These are phyloP conservation scores for Osmerus mordax DNA, from an alignment of 2,113 vertebrate species.

Conservation along the genomic window DNA sequence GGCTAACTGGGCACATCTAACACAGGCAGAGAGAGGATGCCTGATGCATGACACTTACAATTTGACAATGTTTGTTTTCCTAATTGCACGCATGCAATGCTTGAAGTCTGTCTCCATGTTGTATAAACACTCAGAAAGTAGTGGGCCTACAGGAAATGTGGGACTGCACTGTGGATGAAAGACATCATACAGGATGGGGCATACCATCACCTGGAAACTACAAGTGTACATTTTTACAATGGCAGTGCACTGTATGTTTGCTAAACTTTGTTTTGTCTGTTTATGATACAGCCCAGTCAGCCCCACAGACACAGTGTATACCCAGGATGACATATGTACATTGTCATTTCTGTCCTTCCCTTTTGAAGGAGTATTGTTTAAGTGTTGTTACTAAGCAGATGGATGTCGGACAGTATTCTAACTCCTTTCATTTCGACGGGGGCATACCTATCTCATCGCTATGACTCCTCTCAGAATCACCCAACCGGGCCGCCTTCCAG, in stretches of 20 bases:
- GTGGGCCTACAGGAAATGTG: no score
- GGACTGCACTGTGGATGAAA: not conserved
- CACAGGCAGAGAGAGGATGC: no score
- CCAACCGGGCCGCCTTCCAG: constrained; percentile 17
- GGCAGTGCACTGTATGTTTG: not conserved
- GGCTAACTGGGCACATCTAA: not conserved
- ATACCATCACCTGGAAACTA: not conserved
- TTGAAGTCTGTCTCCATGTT: not conserved
- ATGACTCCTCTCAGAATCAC: not conserved
- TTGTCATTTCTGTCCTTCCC: not conserved
- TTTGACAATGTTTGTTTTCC: not conserved
- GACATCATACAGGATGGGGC: not conserved
- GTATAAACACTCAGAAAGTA: not conserved
- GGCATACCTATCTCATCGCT: constrained; percentile 11
- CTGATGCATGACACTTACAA: no score
- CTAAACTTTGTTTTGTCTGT: no score
- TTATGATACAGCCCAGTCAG: not conserved
- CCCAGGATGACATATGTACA: not conserved
- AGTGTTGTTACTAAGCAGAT: constrained; percentile 1
- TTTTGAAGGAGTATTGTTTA: not conserved
- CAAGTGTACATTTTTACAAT: not conserved
- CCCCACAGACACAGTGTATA: not conserved
- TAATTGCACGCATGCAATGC: not conserved
- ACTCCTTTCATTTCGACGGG: constrained; percentile 17
- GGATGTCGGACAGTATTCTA: constrained; percentile 13